These are phyloP conservation scores for Drosophila colorata DNA, from an alignment of 2,888 invertebrate species.

Conservation along the genomic window DNA sequence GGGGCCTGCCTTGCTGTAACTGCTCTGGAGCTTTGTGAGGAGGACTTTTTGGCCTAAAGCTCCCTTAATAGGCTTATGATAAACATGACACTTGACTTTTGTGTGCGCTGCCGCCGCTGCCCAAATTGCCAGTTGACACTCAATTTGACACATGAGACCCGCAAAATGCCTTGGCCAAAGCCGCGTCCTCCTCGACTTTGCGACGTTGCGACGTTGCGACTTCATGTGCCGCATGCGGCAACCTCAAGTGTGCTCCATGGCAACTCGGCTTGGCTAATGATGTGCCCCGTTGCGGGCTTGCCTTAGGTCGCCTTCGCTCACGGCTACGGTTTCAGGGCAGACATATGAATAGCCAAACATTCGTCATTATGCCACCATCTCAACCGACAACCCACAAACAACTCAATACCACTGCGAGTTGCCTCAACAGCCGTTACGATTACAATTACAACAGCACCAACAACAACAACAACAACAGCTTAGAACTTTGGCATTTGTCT, in stretches of 20 bases:
- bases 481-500: conserved; percentile 17
- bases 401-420: conserved; percentile 1
- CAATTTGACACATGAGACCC: conserved; percentile 82
- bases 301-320: conserved; percentile 30
- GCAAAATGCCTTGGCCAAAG: conserved; percentile 49
- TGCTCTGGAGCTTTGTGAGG: neutral
- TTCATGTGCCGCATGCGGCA: conserved; percentile 46
- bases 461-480: conserved; percentile 32
- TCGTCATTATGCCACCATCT: conserved; percentile 70
- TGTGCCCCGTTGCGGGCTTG: conserved; percentile 60
- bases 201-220: conserved; percentile 17
- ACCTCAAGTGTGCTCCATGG: conserved; percentile 82
- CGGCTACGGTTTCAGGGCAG: conserved; percentile 54
- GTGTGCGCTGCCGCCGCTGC: conserved; percentile 24
- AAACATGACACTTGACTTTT: conserved; percentile 84
- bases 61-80: conserved; percentile 84
- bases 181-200: conserved; percentile 40
- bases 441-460: conserved; percentile 41
- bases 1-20: neutral
- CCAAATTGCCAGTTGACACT: conserved; percentile 84
- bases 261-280: conserved; percentile 75
- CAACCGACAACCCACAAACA: conserved; percentile 4
- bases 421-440: conserved; percentile 52
- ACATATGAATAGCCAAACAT: conserved; percentile 74
- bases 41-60: conserved; percentile 59